These are phyloP conservation scores for Periophthalmus magnuspinnatus DNA, from an alignment of 2,797 vertebrate species.

Conservation along the genomic window DNA sequence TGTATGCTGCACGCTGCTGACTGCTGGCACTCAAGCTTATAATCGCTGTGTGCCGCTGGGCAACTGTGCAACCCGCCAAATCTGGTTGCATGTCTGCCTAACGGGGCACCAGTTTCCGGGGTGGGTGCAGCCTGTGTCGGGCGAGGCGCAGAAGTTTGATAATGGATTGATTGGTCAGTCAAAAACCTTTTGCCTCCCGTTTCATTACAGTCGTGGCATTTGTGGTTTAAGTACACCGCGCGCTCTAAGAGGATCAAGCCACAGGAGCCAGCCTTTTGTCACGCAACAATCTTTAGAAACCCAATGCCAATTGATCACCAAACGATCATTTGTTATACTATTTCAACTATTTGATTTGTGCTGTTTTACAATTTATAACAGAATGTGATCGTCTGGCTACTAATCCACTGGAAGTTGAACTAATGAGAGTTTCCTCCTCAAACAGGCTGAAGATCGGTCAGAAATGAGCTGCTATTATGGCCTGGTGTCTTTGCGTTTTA, in stretches of 20 bases:
- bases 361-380: neutral
- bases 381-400: too few relatives aligned
- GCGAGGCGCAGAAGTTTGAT: conserved; percentile 50
- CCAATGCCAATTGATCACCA: conserved; percentile 38
- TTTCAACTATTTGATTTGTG: neutral
- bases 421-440: conserved; percentile 72
- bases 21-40: conserved; percentile 36
- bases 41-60: conserved; percentile 27
- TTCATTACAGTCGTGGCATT: conserved; percentile 54
- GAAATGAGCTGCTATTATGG: conserved; percentile 55
- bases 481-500: conserved; percentile 55
- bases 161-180: conserved; percentile 42
- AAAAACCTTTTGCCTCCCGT: conserved; percentile 21
- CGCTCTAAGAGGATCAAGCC: conserved; percentile 76
- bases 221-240: conserved; percentile 68
- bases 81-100: neutral
- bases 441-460: conserved; percentile 71
- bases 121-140: conserved; percentile 7
- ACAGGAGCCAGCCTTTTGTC: conserved; percentile 71
- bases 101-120: neutral
- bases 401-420: conserved; percentile 20
- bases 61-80: conserved; percentile 9
- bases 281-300: conserved; percentile 70
- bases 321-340: neutral
- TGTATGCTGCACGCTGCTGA: conserved; percentile 30